Evolutionary conservation across 1,140 invertebrate species (phyloP), one percentile per base, ranked within the genome.

Genomic region (Penaeus indicus): DNA sequence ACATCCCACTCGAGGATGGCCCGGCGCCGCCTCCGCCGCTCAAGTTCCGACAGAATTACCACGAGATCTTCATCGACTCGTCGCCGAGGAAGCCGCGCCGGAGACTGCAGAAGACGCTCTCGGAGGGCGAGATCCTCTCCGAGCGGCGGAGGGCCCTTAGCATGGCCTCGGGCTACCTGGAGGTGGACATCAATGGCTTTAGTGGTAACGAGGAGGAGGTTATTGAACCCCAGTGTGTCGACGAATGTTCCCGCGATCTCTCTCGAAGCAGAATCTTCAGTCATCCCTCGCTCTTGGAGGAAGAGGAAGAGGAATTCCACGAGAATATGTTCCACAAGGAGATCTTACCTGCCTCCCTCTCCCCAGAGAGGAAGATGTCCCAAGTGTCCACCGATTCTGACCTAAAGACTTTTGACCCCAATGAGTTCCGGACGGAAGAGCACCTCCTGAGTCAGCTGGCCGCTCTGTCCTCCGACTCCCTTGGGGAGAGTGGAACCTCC

Each of bases 91-190:
- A 84, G 72, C 86, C 85, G 61, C 90, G 82, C 63, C 67, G 87
- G 80, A 84, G 84, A 47, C 78, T 94, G 94, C 92, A 94, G 95
- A 97, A 97, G 93, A 96, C 96, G 0, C 92, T 96, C 60, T 97
- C 96, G 0, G 96, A 97, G 92, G 96, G 96, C 5, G 96, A 97
- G 93, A 96, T 97, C 86, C 92, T 96, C 81, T 92, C 96, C 62
- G 95, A 96, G 91, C 94, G 95, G 64, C 86, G 91, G 82, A 90
- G 85, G 78, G 91, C 91, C 1, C 75, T 91, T 54, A 91, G 89
- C 75, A 85, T 92, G n/a, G 91, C 92, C 27, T 90, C 92, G n/a
- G 91, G 91, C 42, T 92, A 92, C 77, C 84, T 92, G 2, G 92
- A 92, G 67, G 90, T 92, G 25, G 90, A 90, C 69, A 89, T 91